Base-by-base conservation (phyloP, 2,797 vertebrate genomes). In the Odontamblyopus lacepedii region DNA sequence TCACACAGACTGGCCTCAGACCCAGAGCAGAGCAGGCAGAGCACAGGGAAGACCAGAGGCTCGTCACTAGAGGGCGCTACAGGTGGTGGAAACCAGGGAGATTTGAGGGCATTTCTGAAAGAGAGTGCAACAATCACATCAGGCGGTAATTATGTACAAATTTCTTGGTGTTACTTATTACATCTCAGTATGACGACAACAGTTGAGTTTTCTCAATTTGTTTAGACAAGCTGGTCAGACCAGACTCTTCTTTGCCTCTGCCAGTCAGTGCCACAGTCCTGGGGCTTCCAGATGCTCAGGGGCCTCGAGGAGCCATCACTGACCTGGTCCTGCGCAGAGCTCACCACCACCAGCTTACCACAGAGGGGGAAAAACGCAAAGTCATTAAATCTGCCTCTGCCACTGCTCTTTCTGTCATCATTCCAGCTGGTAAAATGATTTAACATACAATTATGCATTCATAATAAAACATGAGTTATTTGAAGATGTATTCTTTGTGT, bases 321-420 rank as follows among this genome's bases (percentile, higher is more conserved):
- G 96, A 97, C 79, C 89, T 97, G 77, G 96, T 96, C 53, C 88
- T 97, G 73, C 92, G 96, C 16, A 91, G 95, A 65, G 94, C 94
- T 0, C 91, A 95, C n/a, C 96, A 97, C 80, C 95, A 96, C 69
- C 93, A 95, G 69, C 93, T 96, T 15, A 92, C 95, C 0, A 91
- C 91, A 0, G 94, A 96, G 0, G 90, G 85, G 2, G 96, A 97
- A 70, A 96, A 95, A 80, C 87, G 77, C 2, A 97, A 97, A 91
- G 96, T 97, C 56, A 97, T 96, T 81, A 97, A 97, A 81, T 97
- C 96, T 1, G 96, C 96, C 0, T 97, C 96, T 0, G 95, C 96
- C 48, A 97, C 96, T 0, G 96, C 95, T 12, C 87, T 97, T 72
- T 97, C 96, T 0, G 95, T 97, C 88, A 96, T 97, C 89, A 97